A percentile compares a stretch with the other conserved stretches of the same genome.
Conservation (phyloP, 1,140 invertebrate species). For the Wasmannia auropunctata region DNA sequence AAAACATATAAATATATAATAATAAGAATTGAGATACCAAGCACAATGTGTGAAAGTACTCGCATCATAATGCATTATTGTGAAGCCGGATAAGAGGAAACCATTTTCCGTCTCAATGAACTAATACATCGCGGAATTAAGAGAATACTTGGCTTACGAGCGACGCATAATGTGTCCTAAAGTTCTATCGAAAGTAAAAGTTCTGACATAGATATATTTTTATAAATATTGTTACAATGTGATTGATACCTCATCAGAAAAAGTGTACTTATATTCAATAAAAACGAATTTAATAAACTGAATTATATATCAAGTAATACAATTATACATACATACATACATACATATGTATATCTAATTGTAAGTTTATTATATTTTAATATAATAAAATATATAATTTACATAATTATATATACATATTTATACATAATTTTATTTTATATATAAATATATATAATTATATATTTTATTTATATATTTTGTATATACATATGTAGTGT, state of each 20-base stretch:
- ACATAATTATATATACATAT: too few species aligned
- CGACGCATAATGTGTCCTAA: neutral
- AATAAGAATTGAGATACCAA: neutral
- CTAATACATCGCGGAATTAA: slow-evolving; percentile 13
- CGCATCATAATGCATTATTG: neutral
- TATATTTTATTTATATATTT: too few species aligned
- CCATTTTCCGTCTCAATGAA: slow-evolving; percentile 12
- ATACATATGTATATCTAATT: too few species aligned
- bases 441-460: too few species aligned
- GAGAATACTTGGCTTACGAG: neutral
- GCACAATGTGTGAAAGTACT: neutral
- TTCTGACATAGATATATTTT: neutral
- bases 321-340: neutral
- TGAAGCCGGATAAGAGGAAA: neutral
- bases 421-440: too few species aligned
- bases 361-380: too few species aligned
- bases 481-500: too few species aligned
- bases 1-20: too few species aligned
- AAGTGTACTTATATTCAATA: neutral
- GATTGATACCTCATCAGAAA: neutral
- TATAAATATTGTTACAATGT: neutral
- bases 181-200: neutral
- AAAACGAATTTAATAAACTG: neutral
- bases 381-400: too few species aligned
- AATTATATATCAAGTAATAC: neutral